Evolutionary conservation across 1,140 invertebrate species (phyloP).

Genomic region (Drosophila bocki): DNA sequence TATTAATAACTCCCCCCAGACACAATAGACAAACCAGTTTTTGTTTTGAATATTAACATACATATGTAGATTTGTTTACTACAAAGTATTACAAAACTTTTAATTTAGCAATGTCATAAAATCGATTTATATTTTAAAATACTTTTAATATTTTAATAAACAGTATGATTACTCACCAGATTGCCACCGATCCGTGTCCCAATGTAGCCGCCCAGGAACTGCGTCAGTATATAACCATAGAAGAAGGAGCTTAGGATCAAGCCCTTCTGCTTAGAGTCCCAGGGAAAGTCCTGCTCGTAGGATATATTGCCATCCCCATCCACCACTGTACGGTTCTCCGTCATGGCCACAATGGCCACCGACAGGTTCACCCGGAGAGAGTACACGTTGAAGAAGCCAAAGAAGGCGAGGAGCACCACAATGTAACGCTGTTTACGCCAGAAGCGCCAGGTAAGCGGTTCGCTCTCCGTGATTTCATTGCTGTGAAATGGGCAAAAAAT

Average conservation of each 20-base stretch:
- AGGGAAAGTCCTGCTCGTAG: slow-evolving; percentile 91
- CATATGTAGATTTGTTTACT: slow-evolving; percentile 3
- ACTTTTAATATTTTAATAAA: slow-evolving; percentile 34
- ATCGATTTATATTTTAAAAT: not conserved
- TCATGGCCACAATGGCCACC: slow-evolving; percentile 96
- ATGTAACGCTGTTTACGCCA: slow-evolving; percentile 90
- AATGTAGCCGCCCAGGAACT: slow-evolving; percentile 91
- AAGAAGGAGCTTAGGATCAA: slow-evolving; percentile 95
- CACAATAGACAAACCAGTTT: not conserved
- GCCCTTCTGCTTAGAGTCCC: slow-evolving; percentile 92
- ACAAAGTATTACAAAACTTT: not conserved
- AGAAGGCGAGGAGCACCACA: slow-evolving; percentile 90
- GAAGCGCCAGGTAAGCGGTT: slow-evolving; percentile 88
- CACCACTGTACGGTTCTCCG: slow-evolving; percentile 87
- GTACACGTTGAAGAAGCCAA: slow-evolving; percentile 96
- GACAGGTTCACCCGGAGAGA: slow-evolving; percentile 94
- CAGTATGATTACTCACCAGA: slow-evolving; percentile 87
- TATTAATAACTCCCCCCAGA: slow-evolving; percentile 2
- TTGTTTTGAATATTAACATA: not conserved
- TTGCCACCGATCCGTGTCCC: slow-evolving; percentile 89
- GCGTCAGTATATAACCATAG: slow-evolving; percentile 91
- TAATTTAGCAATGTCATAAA: slow-evolving; percentile 39
- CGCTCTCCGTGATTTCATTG: slow-evolving; percentile 85
- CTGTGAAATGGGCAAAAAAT: slow-evolving; percentile 80
- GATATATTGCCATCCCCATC: slow-evolving; percentile 87